Evolutionary conservation across 2,888 invertebrate genomes (phyloP).

Genomic region (Leptinotarsa peninsularis): DNA sequence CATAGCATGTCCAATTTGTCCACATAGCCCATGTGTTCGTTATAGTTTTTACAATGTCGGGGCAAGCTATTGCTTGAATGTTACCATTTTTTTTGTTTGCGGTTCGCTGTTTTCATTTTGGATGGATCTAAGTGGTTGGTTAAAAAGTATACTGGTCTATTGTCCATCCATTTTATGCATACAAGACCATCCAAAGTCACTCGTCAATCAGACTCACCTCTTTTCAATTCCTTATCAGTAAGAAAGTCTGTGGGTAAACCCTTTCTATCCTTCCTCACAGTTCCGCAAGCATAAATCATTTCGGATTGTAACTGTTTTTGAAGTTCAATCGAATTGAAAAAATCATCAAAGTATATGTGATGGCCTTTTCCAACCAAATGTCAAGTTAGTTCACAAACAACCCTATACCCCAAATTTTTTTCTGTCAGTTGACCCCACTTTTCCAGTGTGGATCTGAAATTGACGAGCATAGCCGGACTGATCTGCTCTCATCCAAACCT

Average conservation of each 20-base stretch:
- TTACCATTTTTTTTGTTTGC: constrained; percentile 8
- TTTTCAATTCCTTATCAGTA: constrained; percentile 33
- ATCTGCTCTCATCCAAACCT: constrained; percentile 47
- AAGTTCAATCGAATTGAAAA: constrained; percentile 41
- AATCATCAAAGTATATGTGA: constrained; percentile 45
- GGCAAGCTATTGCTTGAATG: constrained; percentile 18
- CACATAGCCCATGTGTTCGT: constrained; percentile 46
- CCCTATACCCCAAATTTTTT: constrained; percentile 39
- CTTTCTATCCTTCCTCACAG: constrained; percentile 42
- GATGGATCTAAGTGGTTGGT: not conserved
- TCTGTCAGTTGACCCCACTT: constrained; percentile 35
- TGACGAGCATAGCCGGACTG: constrained; percentile 40
- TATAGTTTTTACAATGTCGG: constrained; percentile 24
- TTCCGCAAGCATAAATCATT: constrained; percentile 41
- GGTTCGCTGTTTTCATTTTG: constrained; percentile 17
- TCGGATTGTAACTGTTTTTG: constrained; percentile 25
- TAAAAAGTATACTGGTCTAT: constrained; percentile 7
- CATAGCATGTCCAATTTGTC: constrained; percentile 56
- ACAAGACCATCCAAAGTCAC: constrained; percentile 20
- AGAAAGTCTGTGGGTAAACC: constrained; percentile 26
- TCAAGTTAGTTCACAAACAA: constrained; percentile 40
- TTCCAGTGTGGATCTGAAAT: constrained; percentile 51
- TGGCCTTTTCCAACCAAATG: constrained; percentile 37
- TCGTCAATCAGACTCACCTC: constrained; percentile 50
- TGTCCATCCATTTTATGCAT: constrained; percentile 18